Evolutionary conservation across 2,888 invertebrate genomes (phyloP).

Genomic region (Meta bourneti): DNA sequence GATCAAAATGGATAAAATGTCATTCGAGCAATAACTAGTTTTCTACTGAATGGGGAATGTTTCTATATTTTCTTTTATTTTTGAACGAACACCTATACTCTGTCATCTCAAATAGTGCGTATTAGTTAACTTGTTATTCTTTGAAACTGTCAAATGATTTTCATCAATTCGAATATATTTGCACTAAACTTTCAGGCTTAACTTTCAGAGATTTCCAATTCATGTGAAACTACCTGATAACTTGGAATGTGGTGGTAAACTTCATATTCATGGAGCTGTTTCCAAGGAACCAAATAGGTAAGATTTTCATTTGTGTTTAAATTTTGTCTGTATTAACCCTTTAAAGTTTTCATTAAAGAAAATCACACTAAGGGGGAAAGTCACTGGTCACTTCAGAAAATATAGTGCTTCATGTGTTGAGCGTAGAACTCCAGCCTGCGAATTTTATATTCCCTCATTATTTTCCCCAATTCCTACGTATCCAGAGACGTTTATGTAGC

Average conservation of each 20-base stretch:
- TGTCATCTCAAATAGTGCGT: background rate
- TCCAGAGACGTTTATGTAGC: no score
- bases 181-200: background rate
- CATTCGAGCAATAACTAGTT: background rate
- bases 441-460: no score
- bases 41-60: no score
- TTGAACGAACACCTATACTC: no score
- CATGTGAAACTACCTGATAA: slow-evolving; percentile 61
- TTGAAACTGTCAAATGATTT: background rate
- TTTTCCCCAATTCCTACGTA: no score
- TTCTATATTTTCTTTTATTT: no score
- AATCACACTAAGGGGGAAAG: no score
- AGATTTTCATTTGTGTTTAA: background rate
- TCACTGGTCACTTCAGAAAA: no score
- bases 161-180: background rate
- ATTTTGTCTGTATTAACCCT: no score
- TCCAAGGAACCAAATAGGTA: slow-evolving; percentile 53
- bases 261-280: slow-evolving; percentile 59
- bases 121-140: background rate
- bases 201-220: slow-evolving; percentile 66
- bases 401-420: no score
- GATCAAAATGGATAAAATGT: background rate
- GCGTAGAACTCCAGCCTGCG: no score
- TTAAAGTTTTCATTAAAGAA: no score
- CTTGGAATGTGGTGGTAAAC: slow-evolving; percentile 59